Base-by-base conservation (phyloP, 2,888 invertebrate species). In the Andricus quercusramuli region DNA sequence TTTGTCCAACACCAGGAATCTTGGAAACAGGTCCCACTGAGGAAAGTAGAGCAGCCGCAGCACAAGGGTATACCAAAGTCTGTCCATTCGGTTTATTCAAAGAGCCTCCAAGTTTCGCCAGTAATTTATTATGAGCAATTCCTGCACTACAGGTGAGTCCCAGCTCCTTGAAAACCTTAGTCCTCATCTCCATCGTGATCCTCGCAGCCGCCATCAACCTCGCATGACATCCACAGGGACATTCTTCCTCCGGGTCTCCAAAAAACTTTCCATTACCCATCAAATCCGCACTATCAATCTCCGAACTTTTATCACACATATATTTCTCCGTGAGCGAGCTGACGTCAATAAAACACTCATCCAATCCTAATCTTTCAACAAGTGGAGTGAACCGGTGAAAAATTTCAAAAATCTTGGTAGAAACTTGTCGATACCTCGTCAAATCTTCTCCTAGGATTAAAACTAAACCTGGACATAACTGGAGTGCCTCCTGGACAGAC, bases 301-400 rank as follows among this genome's bases (percentile, higher is more conserved):
- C 64, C 15, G 92, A 86, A 6, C 56, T 37, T 56, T 15, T 29
- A 17, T 47, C 9, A 20, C 62, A 80, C 84, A 85, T 82, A 11
- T 87, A 85, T 47, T 89, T 89, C 84, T 94, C 93, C 67, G 96
- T 95, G 88, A 96, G 90, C 80, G 95, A 94, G 84, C 96, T 96
- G 84, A 97, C 95, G 93, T 98, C 97, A 87, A 97, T 93, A 92
- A 94, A 97, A 91, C 97, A 97, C 91, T 98, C 98, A 93, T 98
- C 97, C 90, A 97, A 94, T 20, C 97, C 97, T 79, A 97, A 93
- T 89, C 97, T 95, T 92, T 98, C 97, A 0, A 97, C 96, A 76
- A 95, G 93, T 77, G 95, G 94, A 80, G 96, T 96, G 93, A 95
- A 97, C 88, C 94, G 95, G 85, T 95, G 95, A 83, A 97, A 93